Conservation (phyloP, 2,113 vertebrate species). For the Shinisaurus crocodilurus region DNA sequence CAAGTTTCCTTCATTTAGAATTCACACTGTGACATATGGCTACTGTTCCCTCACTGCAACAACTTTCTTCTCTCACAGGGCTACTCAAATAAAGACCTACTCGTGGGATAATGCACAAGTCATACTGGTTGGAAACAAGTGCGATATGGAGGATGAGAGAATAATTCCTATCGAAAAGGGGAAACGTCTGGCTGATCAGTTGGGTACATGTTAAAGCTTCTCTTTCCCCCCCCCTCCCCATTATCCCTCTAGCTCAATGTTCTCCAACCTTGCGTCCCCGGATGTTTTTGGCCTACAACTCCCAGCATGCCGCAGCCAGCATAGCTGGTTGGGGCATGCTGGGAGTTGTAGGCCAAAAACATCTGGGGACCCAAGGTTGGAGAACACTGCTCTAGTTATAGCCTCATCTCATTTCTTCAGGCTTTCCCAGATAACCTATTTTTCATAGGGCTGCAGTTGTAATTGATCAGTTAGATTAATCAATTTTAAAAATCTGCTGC, state of each 20-base stretch:
- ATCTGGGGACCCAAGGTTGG: too few relatives aligned
- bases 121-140: constrained; percentile 98
- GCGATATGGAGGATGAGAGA: constrained; percentile 97
- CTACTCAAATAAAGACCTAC: constrained; percentile 98
- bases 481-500: not conserved
- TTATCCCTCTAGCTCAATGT: not conserved
- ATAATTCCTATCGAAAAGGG: constrained; percentile 91
- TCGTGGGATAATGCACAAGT: constrained; percentile 99
- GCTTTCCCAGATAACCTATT: not conserved
- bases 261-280: too few relatives aligned
- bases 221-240: not conserved
- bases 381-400: too few relatives aligned
- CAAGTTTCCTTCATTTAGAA: not conserved
- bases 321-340: too few relatives aligned
- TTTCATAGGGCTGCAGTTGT: not conserved
- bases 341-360: too few relatives aligned
- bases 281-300: too few relatives aligned
- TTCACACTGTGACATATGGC: not conserved
- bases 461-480: not conserved
- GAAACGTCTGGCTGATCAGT: constrained; percentile 90
- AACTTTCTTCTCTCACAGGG: constrained; percentile 78
- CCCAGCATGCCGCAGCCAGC: too few relatives aligned
- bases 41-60: not conserved
- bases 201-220: constrained; percentile 80
- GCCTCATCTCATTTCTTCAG: not conserved